Evolutionary conservation across 2,888 invertebrate genomes (phyloP).

Genomic region (Phyllotreta striolata): DNA sequence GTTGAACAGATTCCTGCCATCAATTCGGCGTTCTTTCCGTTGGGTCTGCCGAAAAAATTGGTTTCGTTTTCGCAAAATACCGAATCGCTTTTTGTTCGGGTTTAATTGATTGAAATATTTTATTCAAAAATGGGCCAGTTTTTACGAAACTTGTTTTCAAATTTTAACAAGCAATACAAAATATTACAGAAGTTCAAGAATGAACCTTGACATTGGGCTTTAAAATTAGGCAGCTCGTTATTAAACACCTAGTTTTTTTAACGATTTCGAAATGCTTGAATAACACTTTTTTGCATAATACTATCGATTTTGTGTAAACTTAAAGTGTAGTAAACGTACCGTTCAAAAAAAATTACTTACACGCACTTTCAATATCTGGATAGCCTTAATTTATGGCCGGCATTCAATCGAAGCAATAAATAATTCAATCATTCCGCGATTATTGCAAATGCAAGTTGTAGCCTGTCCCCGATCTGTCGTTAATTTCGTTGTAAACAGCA

Average conservation of each 20-base stretch:
- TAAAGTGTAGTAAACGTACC: conserved; percentile 4
- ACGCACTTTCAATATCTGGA: conserved; percentile 17
- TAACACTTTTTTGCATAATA: too few relatives aligned
- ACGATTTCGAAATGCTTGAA: too few relatives aligned
- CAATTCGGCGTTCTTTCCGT: background rate
- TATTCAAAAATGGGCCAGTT: too few relatives aligned
- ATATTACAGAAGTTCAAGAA: too few relatives aligned
- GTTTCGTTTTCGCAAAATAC: background rate
- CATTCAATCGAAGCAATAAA: conserved; percentile 23
- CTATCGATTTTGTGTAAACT: too few relatives aligned
- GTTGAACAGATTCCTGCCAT: conserved; percentile 8
- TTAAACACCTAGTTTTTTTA: too few relatives aligned
- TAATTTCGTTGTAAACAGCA: conserved; percentile 26
- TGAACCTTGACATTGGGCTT: too few relatives aligned
- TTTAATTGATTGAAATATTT: too few relatives aligned
- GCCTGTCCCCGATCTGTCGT: conserved; percentile 29
- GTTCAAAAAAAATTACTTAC: conserved; percentile 12
- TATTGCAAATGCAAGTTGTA: conserved; percentile 26
- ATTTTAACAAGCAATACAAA: too few relatives aligned
- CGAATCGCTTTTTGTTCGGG: background rate
- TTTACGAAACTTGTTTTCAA: too few relatives aligned
- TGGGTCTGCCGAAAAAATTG: background rate
- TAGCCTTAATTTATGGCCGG: conserved; percentile 17
- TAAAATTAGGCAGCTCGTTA: too few relatives aligned
- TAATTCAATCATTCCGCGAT: conserved; percentile 23